Percentiles rank a stretch among this genome's conserved stretches.
Evolutionary conservation across 2,888 invertebrate genomes (phyloP).

Genomic region (Hesperia comma): DNA sequence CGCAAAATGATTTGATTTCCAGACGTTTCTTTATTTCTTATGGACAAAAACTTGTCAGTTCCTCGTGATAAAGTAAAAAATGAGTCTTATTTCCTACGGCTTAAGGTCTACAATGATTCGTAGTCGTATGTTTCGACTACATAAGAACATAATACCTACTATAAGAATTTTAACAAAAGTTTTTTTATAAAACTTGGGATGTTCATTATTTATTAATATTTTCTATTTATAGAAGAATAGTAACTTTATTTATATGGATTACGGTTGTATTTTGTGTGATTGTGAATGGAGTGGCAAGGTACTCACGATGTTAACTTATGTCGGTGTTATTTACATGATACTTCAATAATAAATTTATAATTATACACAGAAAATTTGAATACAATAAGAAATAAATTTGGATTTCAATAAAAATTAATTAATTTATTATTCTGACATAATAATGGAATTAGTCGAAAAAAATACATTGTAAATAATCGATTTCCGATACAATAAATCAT

Average conservation of each 20-base stretch:
- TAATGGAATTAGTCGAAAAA: too few relatives aligned
- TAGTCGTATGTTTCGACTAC: conserved; percentile 6
- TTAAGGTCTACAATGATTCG: conserved; percentile 12
- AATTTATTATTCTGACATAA: too few relatives aligned
- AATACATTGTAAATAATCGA: too few relatives aligned
- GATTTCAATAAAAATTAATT: too few relatives aligned
- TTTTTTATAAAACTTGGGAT: conserved; percentile 22
- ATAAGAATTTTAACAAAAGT: conserved; percentile 13
- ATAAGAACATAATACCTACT: conserved; percentile 1
- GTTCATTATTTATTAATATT: conserved; percentile 16
- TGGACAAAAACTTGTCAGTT: background rate
- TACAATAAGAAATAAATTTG: too few relatives aligned
- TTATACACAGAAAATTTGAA: too few relatives aligned
- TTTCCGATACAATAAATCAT: too few relatives aligned
- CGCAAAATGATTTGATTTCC: background rate
- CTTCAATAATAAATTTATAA: too few relatives aligned
- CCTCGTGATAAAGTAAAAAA: background rate
- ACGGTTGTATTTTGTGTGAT: conserved; percentile 8
- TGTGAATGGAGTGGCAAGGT: background rate
- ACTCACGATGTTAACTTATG: too few relatives aligned
- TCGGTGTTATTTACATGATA: too few relatives aligned
- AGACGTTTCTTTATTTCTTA: background rate
- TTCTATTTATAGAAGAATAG: conserved; percentile 11
- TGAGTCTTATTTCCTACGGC: conserved; percentile 1
- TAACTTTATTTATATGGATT: background rate